phyloP scores from a whole-genome alignment of 2,113 vertebrate species.

The Progne subis region DNA sequence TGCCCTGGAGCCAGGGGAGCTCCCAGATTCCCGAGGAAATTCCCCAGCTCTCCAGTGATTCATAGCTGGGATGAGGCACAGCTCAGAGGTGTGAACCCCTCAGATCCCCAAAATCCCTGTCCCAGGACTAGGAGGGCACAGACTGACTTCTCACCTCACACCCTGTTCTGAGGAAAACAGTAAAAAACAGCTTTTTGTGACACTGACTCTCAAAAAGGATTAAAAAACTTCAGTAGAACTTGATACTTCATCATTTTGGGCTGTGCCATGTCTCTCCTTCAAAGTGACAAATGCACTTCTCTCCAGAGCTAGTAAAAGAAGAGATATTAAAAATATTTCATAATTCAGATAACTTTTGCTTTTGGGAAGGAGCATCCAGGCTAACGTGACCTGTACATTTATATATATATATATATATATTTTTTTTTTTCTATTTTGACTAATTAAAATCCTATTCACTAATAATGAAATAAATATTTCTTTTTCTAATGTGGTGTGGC shows the following conservation, averaged over 20 bases:
- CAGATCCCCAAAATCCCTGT: background rate
- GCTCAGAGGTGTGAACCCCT: background rate
- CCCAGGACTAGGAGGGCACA: rapidly evolving
- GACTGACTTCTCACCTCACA: background rate
- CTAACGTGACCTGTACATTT: background rate
- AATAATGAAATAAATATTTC: background rate
- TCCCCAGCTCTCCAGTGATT: rapidly evolving
- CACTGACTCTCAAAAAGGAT: background rate
- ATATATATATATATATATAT: too few species aligned
- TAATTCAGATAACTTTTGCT: background rate
- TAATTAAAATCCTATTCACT: background rate
- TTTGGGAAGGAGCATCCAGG: background rate
- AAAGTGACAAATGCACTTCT: background rate
- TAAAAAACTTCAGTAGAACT: too few species aligned
- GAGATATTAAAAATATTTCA: background rate
- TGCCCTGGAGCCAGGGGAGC: too few species aligned
- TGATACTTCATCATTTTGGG: background rate
- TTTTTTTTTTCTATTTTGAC: background rate
- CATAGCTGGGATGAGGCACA: rapidly evolving
- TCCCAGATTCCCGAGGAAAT: rapidly evolving
- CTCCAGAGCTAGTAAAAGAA: too few species aligned
- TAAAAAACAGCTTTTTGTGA: background rate
- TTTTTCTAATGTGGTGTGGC: background rate
- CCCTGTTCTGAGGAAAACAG: background rate
- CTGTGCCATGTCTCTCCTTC: background rate